These are phyloP conservation scores for Epizoanthus ramosus DNA, from an alignment of 92 coral and sea anemone species.

Conservation along the genomic window DNA sequence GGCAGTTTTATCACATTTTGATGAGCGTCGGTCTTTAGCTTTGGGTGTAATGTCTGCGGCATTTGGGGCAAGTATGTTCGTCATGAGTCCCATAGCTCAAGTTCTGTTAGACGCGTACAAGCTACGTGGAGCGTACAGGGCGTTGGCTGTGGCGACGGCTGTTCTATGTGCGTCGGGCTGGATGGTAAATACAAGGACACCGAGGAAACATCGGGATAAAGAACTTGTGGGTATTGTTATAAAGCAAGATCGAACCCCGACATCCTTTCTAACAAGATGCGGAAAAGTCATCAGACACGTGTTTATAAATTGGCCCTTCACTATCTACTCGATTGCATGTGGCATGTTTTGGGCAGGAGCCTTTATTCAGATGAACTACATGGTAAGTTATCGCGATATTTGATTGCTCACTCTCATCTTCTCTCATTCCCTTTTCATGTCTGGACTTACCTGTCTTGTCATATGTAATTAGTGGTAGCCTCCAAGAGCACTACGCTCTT, in stretches of 20 bases:
- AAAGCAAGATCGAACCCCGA: not conserved
- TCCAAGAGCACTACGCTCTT: no score
- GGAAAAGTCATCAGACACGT: conserved; percentile 6
- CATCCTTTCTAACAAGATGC: not conserved
- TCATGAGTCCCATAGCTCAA: conserved; percentile 53
- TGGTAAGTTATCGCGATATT: not conserved
- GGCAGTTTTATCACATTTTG: conserved; percentile 26
- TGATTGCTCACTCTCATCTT: no score
- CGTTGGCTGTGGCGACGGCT: not conserved
- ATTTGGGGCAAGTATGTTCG: conserved; percentile 52
- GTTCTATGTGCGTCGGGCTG: not conserved
- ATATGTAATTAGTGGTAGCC: no score
- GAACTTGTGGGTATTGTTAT: not conserved
- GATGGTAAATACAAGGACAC: not conserved
- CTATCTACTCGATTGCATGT: not conserved
- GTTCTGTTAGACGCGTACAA: conserved; percentile 38
- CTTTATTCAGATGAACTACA: not conserved
- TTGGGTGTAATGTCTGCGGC: conserved; percentile 53
- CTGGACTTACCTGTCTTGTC: no score
- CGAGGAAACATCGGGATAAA: not conserved
- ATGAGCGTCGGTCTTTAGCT: conserved; percentile 52
- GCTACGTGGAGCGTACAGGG: conserved; percentile 37
- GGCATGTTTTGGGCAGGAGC: not conserved
- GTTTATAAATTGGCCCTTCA: not conserved
- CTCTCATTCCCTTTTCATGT: no score